Evolutionary conservation across 2,888 invertebrate species (phyloP).

Genomic region (Hydroisotoma schaefferi): DNA sequence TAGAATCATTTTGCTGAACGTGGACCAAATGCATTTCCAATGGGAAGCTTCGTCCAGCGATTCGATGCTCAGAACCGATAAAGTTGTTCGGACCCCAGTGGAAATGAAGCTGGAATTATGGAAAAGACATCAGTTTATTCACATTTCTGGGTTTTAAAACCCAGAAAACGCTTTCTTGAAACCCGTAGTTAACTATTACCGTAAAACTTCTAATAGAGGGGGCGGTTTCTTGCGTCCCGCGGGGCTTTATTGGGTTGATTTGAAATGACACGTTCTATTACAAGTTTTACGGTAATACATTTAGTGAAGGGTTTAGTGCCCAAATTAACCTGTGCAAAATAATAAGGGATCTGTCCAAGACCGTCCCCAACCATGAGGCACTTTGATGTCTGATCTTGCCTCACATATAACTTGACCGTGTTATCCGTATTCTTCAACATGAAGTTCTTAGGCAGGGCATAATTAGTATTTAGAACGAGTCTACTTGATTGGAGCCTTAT

Average conservation of each 20-base stretch:
- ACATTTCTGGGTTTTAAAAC: no score
- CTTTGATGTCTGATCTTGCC: constrained; percentile 16
- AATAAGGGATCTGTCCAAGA: constrained; percentile 22
- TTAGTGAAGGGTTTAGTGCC: no score
- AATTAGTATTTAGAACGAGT: constrained; percentile 17
- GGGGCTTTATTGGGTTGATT: no score
- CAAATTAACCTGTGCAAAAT: constrained; percentile 18
- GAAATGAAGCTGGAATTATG: constrained; percentile 26
- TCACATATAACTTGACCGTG: constrained; percentile 17
- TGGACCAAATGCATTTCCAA: constrained; percentile 35
- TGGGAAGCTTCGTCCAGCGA: constrained; percentile 20
- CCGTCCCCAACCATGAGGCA: constrained; percentile 27
- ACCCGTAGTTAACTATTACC: no score
- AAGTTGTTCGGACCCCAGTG: constrained; percentile 29
- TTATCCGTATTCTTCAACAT: constrained; percentile 21
- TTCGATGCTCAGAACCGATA: constrained; percentile 23
- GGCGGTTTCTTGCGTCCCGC: no score
- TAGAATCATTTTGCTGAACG: constrained; percentile 18
- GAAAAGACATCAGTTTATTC: no score
- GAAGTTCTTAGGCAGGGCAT: constrained; percentile 8
- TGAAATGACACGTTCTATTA: no score
- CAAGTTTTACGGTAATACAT: no score
- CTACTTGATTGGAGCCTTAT: background rate
- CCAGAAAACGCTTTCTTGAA: no score
- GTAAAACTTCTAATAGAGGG: no score